Evolutionary conservation across 2,797 vertebrate genomes (phyloP).

Genomic region (Dallia pectoralis): DNA sequence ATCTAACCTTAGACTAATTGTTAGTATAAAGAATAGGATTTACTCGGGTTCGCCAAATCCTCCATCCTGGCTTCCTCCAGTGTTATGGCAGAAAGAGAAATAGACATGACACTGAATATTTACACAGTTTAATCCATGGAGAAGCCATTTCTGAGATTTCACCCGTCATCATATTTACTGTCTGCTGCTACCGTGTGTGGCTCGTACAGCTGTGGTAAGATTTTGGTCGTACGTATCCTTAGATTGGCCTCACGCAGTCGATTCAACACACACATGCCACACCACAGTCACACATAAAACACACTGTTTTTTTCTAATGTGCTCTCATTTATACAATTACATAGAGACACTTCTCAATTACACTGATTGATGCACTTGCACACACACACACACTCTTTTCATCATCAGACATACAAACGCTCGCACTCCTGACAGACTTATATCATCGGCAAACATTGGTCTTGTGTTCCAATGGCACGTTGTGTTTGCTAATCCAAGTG

Average conservation of each 20-base stretch:
- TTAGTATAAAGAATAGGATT: neutral
- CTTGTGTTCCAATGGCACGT: no score
- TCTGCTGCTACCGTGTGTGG: constrained; percentile 20
- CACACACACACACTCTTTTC: constrained; percentile 3
- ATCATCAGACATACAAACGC: constrained; percentile 6
- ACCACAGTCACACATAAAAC: constrained; percentile 11
- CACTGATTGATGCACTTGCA: neutral
- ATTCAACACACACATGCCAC: constrained; percentile 8
- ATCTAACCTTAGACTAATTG: neutral
- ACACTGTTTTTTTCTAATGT: constrained; percentile 1
- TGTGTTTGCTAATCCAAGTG: no score
- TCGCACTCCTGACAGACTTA: constrained; percentile 11
- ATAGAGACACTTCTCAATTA: constrained; percentile 4
- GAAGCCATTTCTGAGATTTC: constrained; percentile 12
- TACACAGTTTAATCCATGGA: neutral
- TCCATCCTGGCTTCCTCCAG: neutral
- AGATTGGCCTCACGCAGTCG: constrained; percentile 18
- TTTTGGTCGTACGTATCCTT: constrained; percentile 46
- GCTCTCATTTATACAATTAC: constrained; percentile 1
- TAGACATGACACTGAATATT: neutral
- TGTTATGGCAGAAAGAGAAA: neutral
- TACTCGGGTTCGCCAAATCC: neutral
- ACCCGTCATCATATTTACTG: constrained; percentile 10
- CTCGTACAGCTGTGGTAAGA: constrained; percentile 31
- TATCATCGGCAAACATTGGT: no score